These are phyloP conservation scores for Platycheirus rosarum DNA, from an alignment of 2,888 invertebrate species.

Conservation along the genomic window DNA sequence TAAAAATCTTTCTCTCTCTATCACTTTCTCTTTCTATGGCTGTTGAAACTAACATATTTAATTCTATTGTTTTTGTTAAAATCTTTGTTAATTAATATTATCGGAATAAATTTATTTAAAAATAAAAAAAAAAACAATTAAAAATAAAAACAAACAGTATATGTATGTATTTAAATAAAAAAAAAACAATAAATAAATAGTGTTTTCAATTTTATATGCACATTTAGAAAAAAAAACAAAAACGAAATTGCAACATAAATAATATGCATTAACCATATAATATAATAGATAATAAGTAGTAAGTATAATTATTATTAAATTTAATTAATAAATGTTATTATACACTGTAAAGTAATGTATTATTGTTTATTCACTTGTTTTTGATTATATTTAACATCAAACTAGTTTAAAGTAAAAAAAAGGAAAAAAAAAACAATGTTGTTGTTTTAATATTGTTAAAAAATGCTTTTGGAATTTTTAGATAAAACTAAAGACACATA, in stretches of 20 bases:
- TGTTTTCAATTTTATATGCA: slow-evolving; percentile 74
- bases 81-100: slow-evolving; percentile 13
- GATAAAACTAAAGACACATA: slow-evolving; percentile 35
- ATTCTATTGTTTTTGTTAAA: slow-evolving; percentile 7
- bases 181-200: slow-evolving; percentile 51
- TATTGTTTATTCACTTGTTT: slow-evolving; percentile 25
- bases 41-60: slow-evolving; percentile 39
- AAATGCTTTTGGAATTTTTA: slow-evolving; percentile 38
- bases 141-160: slow-evolving; percentile 29
- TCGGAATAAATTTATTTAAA: slow-evolving; percentile 15
- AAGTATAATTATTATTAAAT: slow-evolving; percentile 38
- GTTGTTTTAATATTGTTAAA: slow-evolving; percentile 56
- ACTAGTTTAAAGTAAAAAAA: slow-evolving; percentile 49
- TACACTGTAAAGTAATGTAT: slow-evolving; percentile 58
- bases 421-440: too few relatives aligned
- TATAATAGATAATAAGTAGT: slow-evolving; percentile 57
- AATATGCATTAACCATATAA: slow-evolving; percentile 55
- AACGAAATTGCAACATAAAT: slow-evolving; percentile 65
- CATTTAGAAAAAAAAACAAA: slow-evolving; percentile 68
- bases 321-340: slow-evolving; percentile 64
- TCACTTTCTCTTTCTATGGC: slow-evolving; percentile 40
- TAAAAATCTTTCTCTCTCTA: slow-evolving; percentile 10
- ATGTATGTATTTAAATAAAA: slow-evolving; percentile 53
- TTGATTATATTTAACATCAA: slow-evolving; percentile 17
- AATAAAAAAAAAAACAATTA: slow-evolving; percentile 21